A percentile compares a stretch with the other conserved stretches of the same genome.
These are phyloP conservation scores for Porites lutea DNA, from an alignment of 64 coral and sea anemone genomes.

Conservation along the genomic window DNA sequence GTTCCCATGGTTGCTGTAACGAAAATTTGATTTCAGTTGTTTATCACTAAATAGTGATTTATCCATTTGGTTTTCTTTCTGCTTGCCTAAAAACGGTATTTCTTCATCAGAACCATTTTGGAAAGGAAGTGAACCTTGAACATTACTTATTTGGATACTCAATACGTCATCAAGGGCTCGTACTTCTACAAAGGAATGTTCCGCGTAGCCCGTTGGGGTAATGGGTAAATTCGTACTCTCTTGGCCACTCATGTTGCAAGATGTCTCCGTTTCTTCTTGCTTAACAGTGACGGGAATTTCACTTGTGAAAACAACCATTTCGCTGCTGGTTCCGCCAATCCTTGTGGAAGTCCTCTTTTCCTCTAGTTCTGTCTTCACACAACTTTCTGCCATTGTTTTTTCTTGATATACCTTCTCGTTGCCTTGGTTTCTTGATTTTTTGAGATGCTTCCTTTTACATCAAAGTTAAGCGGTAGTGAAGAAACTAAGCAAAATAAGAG, in stretches of 20 bases:
- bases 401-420: background rate
- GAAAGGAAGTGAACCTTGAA: background rate
- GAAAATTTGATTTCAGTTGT: background rate
- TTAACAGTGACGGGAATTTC: background rate
- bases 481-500: too few relatives aligned
- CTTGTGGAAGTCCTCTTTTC: background rate
- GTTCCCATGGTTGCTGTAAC: background rate
- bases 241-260: background rate
- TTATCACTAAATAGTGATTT: background rate
- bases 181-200: background rate
- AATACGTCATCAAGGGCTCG: background rate
- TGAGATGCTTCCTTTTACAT: background rate
- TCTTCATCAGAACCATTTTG: background rate
- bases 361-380: background rate
- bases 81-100: background rate
- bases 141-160: slow-evolving; percentile 5
- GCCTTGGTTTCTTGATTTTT: background rate
- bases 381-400: slow-evolving; percentile 4
- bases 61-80: background rate
- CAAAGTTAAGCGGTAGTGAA: too few relatives aligned
- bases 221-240: background rate
- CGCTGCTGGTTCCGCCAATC: background rate
- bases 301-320: background rate
- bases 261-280: background rate
- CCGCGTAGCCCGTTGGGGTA: background rate